These are phyloP conservation scores for Melanophora roralis DNA, from an alignment of 2,888 invertebrate genomes.

Conservation along the genomic window DNA sequence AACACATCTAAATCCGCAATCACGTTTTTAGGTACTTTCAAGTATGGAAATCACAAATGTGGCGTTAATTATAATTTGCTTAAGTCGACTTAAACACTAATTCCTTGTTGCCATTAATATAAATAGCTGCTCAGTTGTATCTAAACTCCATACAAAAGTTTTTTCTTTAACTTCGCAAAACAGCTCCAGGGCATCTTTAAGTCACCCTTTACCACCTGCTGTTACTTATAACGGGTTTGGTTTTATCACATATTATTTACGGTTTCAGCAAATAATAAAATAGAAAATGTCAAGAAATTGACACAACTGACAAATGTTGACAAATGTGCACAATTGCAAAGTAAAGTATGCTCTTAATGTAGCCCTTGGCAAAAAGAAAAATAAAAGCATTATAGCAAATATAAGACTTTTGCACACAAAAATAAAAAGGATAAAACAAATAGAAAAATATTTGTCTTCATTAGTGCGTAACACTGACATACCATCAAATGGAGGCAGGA, in stretches of 20 bases:
- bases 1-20: too few species aligned
- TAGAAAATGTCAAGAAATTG: conserved; percentile 69
- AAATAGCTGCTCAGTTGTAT: too few species aligned
- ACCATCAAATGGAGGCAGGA: conserved; percentile 20
- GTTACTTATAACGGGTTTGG: background rate
- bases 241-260: background rate
- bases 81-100: too few species aligned
- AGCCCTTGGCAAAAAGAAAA: conserved; percentile 42
- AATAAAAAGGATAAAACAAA: conserved; percentile 50
- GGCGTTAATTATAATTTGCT: too few species aligned
- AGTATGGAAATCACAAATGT: too few species aligned
- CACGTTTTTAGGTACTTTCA: too few species aligned
- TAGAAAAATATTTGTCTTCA: conserved; percentile 72
- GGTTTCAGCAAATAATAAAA: conserved; percentile 33
- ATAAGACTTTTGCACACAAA: conserved; percentile 27
- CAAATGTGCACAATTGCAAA: conserved; percentile 67
- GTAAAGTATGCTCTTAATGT: conserved; percentile 56
- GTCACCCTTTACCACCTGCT: background rate
- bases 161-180: too few species aligned
- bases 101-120: too few species aligned
- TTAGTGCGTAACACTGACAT: conserved; percentile 67
- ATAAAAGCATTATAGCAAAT: conserved; percentile 10
- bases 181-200: background rate
- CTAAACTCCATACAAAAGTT: too few species aligned
- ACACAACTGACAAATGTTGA: conserved; percentile 74